Percentiles rank a stretch among this genome's conserved stretches.
Conservation (phyloP, 1,140 invertebrate species). For the Drosophila kepulauana region DNA sequence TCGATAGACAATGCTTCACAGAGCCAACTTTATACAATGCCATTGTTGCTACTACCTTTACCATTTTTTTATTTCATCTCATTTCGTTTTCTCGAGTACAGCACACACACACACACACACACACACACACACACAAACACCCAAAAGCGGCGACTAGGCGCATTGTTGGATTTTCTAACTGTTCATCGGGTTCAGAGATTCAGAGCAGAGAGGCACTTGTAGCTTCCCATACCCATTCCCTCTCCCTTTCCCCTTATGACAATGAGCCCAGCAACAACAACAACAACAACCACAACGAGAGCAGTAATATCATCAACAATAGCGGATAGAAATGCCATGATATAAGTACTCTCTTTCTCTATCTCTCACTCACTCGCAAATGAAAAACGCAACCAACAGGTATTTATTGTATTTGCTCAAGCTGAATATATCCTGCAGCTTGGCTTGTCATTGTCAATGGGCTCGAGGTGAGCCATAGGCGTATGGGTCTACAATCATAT, state of each 20-base stretch:
- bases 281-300: slow-evolving; percentile 21
- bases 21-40: slow-evolving; percentile 45
- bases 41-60: slow-evolving; percentile 37
- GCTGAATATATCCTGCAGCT: slow-evolving; percentile 80
- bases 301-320: slow-evolving; percentile 67
- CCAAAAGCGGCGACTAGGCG: slow-evolving; percentile 4
- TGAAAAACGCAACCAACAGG: slow-evolving; percentile 68
- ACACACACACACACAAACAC: neutral
- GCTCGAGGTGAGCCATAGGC: slow-evolving; percentile 24
- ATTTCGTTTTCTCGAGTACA: slow-evolving; percentile 47
- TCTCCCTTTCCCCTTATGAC: slow-evolving; percentile 34
- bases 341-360: slow-evolving; percentile 32
- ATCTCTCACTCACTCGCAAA: neutral
- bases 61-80: slow-evolving; percentile 39
- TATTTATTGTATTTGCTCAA: slow-evolving; percentile 81
- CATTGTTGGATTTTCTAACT: slow-evolving; percentile 52
- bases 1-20: slow-evolving; percentile 68
- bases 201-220: slow-evolving; percentile 45
- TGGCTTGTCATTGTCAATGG: slow-evolving; percentile 76
- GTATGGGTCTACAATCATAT: slow-evolving; percentile 6
- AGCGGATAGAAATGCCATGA: slow-evolving; percentile 45
- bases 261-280: slow-evolving; percentile 26
- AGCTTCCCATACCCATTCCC: slow-evolving; percentile 37
- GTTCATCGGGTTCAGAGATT: slow-evolving; percentile 37
- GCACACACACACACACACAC: slow-evolving; percentile 18